Base-by-base conservation (phyloP, 2,888 invertebrate species). In the Mesopsocus fuscifrons region DNA sequence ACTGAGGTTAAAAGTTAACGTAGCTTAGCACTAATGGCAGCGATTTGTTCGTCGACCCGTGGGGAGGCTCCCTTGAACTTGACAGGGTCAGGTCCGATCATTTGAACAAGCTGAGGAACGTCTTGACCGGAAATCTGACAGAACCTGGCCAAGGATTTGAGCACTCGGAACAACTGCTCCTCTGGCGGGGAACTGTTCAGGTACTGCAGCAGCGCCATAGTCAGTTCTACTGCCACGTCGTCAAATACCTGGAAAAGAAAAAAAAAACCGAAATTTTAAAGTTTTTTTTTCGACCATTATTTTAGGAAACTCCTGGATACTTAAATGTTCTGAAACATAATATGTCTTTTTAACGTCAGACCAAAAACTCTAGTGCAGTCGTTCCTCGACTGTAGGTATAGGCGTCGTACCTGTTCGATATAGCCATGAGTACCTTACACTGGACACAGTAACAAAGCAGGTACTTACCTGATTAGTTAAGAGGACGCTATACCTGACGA, bases 141-240 rank as follows among this genome's bases (percentile, higher is more conserved):
- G 55, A 81, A 79, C 47, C 75, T 66, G 11, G 77, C 73, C 50
- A 91, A 66, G 1, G 88, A 79, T 52, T 77, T 78, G 64, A 84
- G 69, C 48, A 79, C 76, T 49, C 85, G 74, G 66, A 68, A 83
- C 53, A 82, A 68, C 52, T 79, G 74, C 57, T 85, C 83, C 64
- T 89, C 89, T 23, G 63, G 63, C 21, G 85, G 83, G 56, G 74
- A 79, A 44, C 72, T 71, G 56, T 77, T 79, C 67, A 89, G 77
- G 64, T 77, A 87, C 67, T 91, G 89, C 50, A 91, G 71, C 54
- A 88, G 67, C 42, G 89, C 89, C 83, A 91, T 85, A 35, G 84
- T 76, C 57, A 91, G 64, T 64, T 91, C 91, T 45, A 88, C 84
- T 46, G 88, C 87, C 44, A 89, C 79, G 61, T 91, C 91, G 61